phyloP scores from a whole-genome alignment of 2,888 invertebrate species.

The Byasa hedistus region DNA sequence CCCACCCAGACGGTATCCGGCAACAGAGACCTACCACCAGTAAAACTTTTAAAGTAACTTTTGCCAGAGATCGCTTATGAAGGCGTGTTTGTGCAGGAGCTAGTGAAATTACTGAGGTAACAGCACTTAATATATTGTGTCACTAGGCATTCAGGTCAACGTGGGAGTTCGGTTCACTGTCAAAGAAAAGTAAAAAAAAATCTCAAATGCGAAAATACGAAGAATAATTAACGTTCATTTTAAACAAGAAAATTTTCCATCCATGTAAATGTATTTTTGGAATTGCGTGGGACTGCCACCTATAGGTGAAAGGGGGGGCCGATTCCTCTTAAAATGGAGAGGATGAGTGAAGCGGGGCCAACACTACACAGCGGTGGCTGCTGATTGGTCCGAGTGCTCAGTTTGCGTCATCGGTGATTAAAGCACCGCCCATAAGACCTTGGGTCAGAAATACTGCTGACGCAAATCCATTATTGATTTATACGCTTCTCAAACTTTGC shows the following conservation, averaged over 20 bases:
- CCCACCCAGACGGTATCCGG: too few relatives aligned
- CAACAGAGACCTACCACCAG: too few relatives aligned
- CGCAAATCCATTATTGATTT: constrained; percentile 14
- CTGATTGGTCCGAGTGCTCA: constrained; percentile 10
- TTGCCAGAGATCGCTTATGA: too few relatives aligned
- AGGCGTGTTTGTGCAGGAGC: too few relatives aligned
- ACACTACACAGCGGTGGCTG: background rate
- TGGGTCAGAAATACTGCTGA: background rate
- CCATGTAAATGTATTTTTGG: background rate
- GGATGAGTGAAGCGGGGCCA: constrained; percentile 8
- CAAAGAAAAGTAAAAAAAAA: background rate
- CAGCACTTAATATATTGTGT: too few relatives aligned
- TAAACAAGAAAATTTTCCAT: background rate
- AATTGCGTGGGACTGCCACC: background rate
- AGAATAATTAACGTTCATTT: background rate
- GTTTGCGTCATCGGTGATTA: background rate
- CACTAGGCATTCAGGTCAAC: too few relatives aligned
- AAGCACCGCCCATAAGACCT: constrained; percentile 18
- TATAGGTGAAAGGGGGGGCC: background rate
- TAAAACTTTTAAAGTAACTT: too few relatives aligned
- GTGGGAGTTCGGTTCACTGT: background rate
- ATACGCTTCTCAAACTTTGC: background rate
- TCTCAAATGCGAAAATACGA: background rate
- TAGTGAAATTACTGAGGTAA: too few relatives aligned
- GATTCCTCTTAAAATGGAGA: background rate